A percentile compares a stretch with the other conserved stretches of the same genome.
Conservation (phyloP, 1,140 invertebrate genomes). For the Trichonephila clavipes region DNA sequence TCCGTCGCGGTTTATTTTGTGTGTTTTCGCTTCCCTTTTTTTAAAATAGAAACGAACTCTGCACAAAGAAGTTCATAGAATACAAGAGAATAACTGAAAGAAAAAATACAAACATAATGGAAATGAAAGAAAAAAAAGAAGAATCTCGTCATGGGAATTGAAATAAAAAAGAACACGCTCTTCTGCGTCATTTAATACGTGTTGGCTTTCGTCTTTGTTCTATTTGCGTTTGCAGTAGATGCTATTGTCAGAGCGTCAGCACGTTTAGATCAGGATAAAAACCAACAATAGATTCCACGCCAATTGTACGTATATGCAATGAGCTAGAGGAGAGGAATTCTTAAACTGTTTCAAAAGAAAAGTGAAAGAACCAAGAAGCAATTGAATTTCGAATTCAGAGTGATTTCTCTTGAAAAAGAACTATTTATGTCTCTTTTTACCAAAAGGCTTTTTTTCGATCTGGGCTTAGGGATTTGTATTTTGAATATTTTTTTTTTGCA, state of each 20-base stretch:
- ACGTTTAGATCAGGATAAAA: neutral
- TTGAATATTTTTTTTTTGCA: no score
- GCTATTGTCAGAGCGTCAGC: conserved; percentile 1
- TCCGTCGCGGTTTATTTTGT: neutral
- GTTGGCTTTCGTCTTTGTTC: conserved; percentile 24
- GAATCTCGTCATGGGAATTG: neutral
- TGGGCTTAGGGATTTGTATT: no score
- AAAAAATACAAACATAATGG: neutral
- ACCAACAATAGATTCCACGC: neutral
- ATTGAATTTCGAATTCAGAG: neutral
- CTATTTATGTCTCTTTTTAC: no score
- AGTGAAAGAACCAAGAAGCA: neutral
- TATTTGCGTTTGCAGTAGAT: conserved; percentile 38
- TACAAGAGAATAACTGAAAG: neutral
- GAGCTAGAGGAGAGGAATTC: neutral
- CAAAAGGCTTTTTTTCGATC: no score
- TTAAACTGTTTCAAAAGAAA: neutral
- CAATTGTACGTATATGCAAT: neutral
- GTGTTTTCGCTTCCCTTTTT: neutral
- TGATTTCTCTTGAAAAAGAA: neutral
- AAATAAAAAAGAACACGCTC: neutral
- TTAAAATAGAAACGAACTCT: conserved; percentile 5
- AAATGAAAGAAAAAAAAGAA: neutral
- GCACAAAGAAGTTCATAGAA: neutral
- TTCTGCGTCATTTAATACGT: conserved; percentile 50